phyloP scores from a whole-genome alignment of 2,113 vertebrate genomes.

The Petaurus breviceps region DNA sequence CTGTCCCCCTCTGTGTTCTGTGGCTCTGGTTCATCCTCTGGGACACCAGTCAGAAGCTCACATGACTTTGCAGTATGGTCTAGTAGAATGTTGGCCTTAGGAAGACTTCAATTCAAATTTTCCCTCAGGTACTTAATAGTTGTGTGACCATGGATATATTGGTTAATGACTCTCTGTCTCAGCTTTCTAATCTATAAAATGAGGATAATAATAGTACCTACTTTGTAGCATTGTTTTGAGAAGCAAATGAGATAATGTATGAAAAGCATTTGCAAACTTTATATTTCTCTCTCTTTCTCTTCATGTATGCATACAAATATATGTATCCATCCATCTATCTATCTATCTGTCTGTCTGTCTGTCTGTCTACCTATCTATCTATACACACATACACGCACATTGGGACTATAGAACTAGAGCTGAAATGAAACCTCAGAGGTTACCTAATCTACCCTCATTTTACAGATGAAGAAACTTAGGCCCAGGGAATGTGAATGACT shows the following conservation, averaged over 20 bases:
- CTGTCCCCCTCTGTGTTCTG: background rate
- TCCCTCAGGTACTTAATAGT: background rate
- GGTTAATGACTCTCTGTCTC: background rate
- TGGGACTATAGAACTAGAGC: background rate
- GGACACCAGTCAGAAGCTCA: background rate
- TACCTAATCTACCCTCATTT: background rate
- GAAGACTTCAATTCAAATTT: background rate
- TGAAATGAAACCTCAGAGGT: background rate
- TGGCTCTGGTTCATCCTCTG: background rate
- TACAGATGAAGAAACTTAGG: background rate
- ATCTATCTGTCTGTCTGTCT: too few relatives aligned
- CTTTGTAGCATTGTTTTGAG: background rate
- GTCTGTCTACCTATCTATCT: too few relatives aligned
- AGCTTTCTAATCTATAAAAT: background rate
- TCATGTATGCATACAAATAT: background rate
- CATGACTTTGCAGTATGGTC: too few relatives aligned
- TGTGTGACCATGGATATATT: background rate
- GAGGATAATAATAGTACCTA: background rate
- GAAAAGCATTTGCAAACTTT: background rate
- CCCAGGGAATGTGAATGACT: background rate
- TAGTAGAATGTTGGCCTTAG: background rate
- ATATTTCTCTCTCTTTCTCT: background rate
- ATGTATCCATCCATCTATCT: too few relatives aligned
- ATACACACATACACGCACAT: too few relatives aligned
- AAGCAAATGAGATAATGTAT: background rate